phyloP scores from a whole-genome alignment of 2,888 invertebrate species.

The Anthrax anthrax region DNA sequence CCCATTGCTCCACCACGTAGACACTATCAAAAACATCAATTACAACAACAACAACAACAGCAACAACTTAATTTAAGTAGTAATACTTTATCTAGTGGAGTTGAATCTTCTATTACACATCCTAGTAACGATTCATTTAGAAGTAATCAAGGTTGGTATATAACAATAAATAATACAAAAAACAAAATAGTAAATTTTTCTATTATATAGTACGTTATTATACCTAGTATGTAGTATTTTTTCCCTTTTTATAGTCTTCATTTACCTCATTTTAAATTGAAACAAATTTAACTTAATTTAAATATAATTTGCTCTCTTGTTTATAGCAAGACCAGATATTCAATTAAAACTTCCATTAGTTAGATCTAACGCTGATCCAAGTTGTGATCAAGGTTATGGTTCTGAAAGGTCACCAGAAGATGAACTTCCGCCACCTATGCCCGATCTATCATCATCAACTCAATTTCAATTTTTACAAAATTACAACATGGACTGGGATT shows the following conservation, averaged over 20 bases:
- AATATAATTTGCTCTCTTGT: too few relatives aligned
- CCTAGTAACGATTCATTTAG: background rate
- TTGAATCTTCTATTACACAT: background rate
- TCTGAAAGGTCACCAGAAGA: constrained; percentile 65
- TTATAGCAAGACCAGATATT: constrained; percentile 12
- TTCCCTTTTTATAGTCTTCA: too few relatives aligned
- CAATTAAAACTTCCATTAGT: constrained; percentile 14
- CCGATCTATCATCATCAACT: constrained; percentile 16
- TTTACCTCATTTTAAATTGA: too few relatives aligned
- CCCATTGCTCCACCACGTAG: background rate
- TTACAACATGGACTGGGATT: constrained; percentile 4
- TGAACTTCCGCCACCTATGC: constrained; percentile 54
- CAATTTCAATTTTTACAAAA: constrained; percentile 3
- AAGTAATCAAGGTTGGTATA: background rate
- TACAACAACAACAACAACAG: background rate
- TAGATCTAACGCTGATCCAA: constrained; percentile 32
- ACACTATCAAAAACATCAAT: background rate
- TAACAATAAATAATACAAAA: too few relatives aligned
- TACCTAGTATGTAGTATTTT: too few relatives aligned
- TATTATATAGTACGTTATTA: too few relatives aligned
- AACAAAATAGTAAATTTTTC: too few relatives aligned
- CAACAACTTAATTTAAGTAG: background rate
- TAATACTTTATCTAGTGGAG: background rate
- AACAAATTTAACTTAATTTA: too few relatives aligned
- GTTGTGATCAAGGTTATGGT: constrained; percentile 61